Base-by-base conservation (phyloP, 2,113 vertebrate genomes). In the Ictalurus punctatus region DNA sequence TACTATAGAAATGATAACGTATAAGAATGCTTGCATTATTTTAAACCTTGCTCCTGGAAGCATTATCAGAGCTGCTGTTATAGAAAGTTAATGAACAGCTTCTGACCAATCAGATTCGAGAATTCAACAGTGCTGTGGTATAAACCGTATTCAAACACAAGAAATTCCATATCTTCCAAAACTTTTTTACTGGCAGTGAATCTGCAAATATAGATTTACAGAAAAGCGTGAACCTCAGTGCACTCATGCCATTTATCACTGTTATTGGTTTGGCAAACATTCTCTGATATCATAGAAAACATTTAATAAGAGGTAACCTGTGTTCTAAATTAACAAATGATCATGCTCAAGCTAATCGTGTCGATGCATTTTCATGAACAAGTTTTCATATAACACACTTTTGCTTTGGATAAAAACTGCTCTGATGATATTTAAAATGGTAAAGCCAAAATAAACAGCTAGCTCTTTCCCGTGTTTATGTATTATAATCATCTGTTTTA, bases 401-500 rank as follows among this genome's bases (percentile, higher is more conserved):
- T 23, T 27, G 30, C 59, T 84, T 84, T 67, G 23, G 27, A 86
- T 58, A 58, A 74, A 85, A 69, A 9, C 48, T 37, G 84, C 19
- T 86, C 48, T 4, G 48, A 27, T 86, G n/a, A 37, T 61, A 44
- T 74, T 37, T 74, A 73, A 84, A 74, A 59, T 21, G 34, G 52
- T 76, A 25, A 76, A 44, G 13, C 52, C 30, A 59, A 2, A 86
- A n/a, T 17, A 44, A 61, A 59, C 85, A 59, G 23, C 16, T n/a
- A 25, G 52, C 44, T 34, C 69, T 40, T 86, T 61, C 40, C 52
- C 14, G 0, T 73, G 48, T 85, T 81, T 52, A 56, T 48, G 19
- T 30, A 34, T 63, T 54, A 23, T 56, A 30, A 83, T 83, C 79
- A 58, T 71, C 48, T 83, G 30, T 30, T 79, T 86, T 73, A 88